These are phyloP conservation scores for Palythoa grandis DNA, from an alignment of 92 coral and sea anemone genomes.

Conservation along the genomic window DNA sequence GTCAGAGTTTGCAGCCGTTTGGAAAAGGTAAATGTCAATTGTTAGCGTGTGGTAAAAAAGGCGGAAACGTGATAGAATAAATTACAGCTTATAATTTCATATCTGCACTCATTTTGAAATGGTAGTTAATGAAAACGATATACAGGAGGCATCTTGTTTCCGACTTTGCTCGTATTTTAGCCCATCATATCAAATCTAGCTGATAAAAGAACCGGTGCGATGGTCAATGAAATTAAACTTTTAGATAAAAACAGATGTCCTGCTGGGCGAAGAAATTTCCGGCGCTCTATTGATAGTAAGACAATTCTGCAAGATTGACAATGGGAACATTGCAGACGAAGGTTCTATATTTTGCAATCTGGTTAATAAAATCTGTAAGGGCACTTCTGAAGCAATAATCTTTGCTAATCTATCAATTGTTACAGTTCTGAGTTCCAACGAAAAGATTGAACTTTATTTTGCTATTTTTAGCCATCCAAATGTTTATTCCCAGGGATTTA, in stretches of 20 bases:
- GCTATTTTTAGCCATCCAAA: background rate
- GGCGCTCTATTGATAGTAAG: conserved; percentile 15
- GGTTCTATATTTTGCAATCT: background rate
- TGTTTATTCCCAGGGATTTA: background rate
- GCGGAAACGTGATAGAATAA: conserved; percentile 5
- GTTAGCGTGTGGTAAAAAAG: conserved; percentile 39
- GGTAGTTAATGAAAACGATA: conserved; percentile 13
- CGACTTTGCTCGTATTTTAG: conserved; percentile 19
- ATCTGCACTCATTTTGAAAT: conserved; percentile 7
- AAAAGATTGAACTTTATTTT: background rate
- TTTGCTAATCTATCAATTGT: background rate
- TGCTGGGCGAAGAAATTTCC: conserved; percentile 33
- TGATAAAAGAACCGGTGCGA: conserved; percentile 20
- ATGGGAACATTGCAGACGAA: background rate
- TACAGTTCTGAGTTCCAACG: background rate
- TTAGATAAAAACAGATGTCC: conserved; percentile 28
- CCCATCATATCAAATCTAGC: conserved; percentile 28
- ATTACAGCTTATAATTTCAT: conserved; percentile 18
- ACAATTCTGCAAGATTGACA: background rate
- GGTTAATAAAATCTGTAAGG: background rate
- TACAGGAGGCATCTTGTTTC: conserved; percentile 15
- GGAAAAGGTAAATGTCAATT: conserved; percentile 12
- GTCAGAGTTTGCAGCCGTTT: background rate
- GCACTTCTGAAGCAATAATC: background rate
- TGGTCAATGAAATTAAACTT: conserved; percentile 45